Evolutionary conservation across 2,888 invertebrate genomes (phyloP).

Genomic region (Erynnis tages): DNA sequence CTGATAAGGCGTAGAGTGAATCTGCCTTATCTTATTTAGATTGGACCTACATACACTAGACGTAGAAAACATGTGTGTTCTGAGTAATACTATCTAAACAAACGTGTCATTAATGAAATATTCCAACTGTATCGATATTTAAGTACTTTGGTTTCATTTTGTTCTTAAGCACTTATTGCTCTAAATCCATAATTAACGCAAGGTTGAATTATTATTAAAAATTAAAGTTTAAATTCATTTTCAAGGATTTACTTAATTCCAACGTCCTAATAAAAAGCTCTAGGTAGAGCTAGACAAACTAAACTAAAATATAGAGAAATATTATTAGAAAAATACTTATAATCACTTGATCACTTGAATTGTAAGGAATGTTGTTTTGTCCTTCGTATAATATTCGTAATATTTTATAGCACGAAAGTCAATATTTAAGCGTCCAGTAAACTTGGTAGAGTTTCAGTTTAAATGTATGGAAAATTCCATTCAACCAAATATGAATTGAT

Average conservation of each 20-base stretch:
- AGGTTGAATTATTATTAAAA: no score
- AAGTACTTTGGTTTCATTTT: neutral
- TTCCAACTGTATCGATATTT: neutral
- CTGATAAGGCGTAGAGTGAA: constrained; percentile 9
- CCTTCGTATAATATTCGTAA: neutral
- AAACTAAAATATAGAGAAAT: no score
- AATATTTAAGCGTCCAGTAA: neutral
- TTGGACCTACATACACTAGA: constrained; percentile 20
- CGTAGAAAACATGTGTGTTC: constrained; percentile 12
- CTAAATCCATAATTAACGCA: no score
- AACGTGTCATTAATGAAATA: constrained; percentile 22
- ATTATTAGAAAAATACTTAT: no score
- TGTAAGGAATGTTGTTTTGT: neutral
- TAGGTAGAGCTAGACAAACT: no score
- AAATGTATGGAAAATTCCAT: neutral
- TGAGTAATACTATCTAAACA: constrained; percentile 17
- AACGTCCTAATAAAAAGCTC: no score
- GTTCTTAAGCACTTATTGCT: no score
- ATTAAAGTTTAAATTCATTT: no score
- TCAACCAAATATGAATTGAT: no score
- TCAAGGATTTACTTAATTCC: no score
- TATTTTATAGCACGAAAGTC: neutral
- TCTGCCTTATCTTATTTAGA: constrained; percentile 26
- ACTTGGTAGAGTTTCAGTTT: neutral
- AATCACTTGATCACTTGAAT: neutral